Percentiles rank a stretch among this genome's conserved stretches.
phyloP scores from a whole-genome alignment of 1,140 invertebrate species.

The Thaumetopoea pityocampa region DNA sequence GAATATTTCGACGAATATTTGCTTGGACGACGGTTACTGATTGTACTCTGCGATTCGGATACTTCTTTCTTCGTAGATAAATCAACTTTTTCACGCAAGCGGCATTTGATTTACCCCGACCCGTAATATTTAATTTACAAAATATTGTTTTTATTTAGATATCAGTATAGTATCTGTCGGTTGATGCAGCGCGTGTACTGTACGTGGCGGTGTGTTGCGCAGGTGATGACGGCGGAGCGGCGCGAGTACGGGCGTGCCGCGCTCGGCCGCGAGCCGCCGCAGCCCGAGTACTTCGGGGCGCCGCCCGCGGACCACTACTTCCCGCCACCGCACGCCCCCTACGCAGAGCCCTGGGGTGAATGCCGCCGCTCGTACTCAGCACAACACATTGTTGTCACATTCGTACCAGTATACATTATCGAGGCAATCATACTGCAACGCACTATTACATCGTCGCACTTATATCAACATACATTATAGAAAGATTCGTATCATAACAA shows the following conservation, averaged over 20 bases:
- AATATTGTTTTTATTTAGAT: background rate
- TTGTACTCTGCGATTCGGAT: too few species aligned
- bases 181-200: background rate
- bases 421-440: background rate
- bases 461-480: too few species aligned
- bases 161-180: background rate
- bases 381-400: background rate
- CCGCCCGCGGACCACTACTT: slow-evolving; percentile 69
- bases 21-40: too few species aligned
- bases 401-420: too few species aligned
- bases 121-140: too few species aligned
- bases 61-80: too few species aligned
- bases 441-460: too few species aligned
- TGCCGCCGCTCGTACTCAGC: slow-evolving; percentile 7
- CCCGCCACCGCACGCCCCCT: slow-evolving; percentile 62
- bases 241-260: slow-evolving; percentile 83
- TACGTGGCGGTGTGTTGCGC: background rate
- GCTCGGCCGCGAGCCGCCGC: slow-evolving; percentile 70
- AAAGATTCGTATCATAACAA: too few species aligned
- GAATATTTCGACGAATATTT: too few species aligned
- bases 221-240: slow-evolving; percentile 91
- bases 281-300: slow-evolving; percentile 77
- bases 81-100: too few species aligned
- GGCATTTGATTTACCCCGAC: too few species aligned
- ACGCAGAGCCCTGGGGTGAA: slow-evolving; percentile 63